phyloP scores from a whole-genome alignment of 2,113 vertebrate genomes.

The Grallaria varia region DNA sequence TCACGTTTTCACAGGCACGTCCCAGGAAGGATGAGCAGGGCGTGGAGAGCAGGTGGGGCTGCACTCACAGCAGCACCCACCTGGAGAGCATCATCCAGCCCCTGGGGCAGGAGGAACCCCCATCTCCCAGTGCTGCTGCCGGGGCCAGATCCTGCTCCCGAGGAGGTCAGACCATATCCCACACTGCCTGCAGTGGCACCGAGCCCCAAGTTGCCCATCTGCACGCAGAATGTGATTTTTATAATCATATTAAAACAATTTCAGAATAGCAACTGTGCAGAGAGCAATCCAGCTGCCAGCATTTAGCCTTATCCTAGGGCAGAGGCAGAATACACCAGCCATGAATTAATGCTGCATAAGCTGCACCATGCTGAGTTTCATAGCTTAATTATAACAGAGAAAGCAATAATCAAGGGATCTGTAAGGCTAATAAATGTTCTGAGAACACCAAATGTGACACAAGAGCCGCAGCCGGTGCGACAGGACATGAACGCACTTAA shows the following conservation, averaged over 20 bases:
- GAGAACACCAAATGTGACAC: constrained; percentile 37
- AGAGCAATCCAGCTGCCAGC: constrained; percentile 45
- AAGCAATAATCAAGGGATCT: constrained; percentile 61
- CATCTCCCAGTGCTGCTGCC: fast-evolving
- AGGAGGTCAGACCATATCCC: not conserved
- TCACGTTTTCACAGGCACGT: not conserved
- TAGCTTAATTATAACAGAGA: constrained; percentile 63
- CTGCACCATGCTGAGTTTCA: constrained; percentile 24
- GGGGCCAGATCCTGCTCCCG: not conserved
- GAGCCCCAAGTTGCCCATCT: not conserved
- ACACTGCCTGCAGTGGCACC: fast-evolving
- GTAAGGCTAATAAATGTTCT: constrained; percentile 57
- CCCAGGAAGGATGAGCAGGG: not conserved
- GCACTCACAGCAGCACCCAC: fast-evolving
- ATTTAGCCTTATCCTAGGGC: constrained; percentile 34
- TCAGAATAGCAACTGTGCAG: constrained; percentile 17
- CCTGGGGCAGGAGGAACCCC: not conserved
- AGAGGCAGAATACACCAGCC: not conserved
- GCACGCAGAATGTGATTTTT: not conserved
- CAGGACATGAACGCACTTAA: constrained; percentile 38
- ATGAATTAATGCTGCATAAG: constrained; percentile 28
- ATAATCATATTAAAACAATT: constrained; percentile 30
- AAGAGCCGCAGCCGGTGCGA: not conserved
- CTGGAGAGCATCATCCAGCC: not conserved
- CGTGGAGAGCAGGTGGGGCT: fast-evolving